Evolutionary conservation across 1,140 invertebrate genomes (phyloP), one percentile per base, ranked within the genome.

Genomic region (Neodiprion lecontei): DNA sequence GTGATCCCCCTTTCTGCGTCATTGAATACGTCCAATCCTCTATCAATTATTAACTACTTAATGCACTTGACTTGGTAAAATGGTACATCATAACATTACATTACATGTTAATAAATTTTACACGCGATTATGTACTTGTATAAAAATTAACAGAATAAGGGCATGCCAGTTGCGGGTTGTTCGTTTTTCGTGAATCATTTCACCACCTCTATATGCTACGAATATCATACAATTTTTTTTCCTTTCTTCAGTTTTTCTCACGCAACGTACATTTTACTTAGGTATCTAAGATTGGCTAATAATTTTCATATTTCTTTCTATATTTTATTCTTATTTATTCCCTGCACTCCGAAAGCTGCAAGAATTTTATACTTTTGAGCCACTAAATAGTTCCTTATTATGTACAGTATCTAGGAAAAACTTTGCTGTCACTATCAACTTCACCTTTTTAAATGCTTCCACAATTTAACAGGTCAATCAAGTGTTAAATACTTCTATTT

Each of bases 11-110:
- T 61, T 61, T 61, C 53, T 61, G 53, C 53, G 5, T 61, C 11
- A 61, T 61, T 61, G 53, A 61, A 61, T 61, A 61, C 53, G 53
- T 61, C 53, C 53, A 61, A 61, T 61, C 9, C n/a, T 69, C 17
- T 69, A 47, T 69, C 67, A 47, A 47, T 69, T 69, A 69, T 69
- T 69, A 69, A 69, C 67, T 69, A 69, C 67, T 21, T 69, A 69
- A 69, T 69, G 67, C 67, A 69, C 67, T 69, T 69, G 67, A 69
- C 67, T 69, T 69, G 67, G 67, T 69, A 69, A 17, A 69, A 69
- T 47, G 67, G 40, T 69, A 69, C 67, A 69, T 69, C 67, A 69
- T 69, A 14, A 47, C n/a, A 23, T 47, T 69, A 69, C 67, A 47
- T 40, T 61, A 61, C n/a, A 17, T 61, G n/a, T 61, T 61, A 61